Base-by-base conservation (phyloP, 2,888 invertebrate species). In the Temnothorax ravouxi region DNA sequence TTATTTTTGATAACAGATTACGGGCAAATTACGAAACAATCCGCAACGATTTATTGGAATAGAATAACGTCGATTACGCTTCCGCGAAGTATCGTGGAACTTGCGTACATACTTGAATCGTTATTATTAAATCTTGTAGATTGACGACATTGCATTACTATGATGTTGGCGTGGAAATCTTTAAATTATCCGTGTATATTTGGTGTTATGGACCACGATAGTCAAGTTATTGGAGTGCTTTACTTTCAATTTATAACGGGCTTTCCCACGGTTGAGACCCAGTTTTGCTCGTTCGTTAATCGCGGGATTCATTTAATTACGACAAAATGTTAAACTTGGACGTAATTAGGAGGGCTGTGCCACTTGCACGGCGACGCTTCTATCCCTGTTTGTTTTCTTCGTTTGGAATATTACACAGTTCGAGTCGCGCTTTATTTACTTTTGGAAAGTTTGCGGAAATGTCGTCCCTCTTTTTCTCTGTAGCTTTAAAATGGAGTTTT, bases 291-390 rank as follows among this genome's bases (percentile, higher is more conserved):
- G 86, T 86, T 84, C 87, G 86, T 88, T 88, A 88, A 88, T 88
- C 88, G 83, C 75, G 44, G 59, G 59, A 77, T 84, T 89, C 86
- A 83, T 88, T 88, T 86, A 89, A 89, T 89, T 87, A 87, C 87
- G 66, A 54, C 76, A 84, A 88, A 89, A 88, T 84, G 87, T 86
- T 89, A 87, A 88, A 89, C 88, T 88, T 85, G 83, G 82, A 79
- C 82, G 87, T 88, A 89, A 89, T 88, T 88, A 82, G 84, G 86
- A 84, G 80, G 59, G 82, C 87, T 85, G 75, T 64, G 83, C 64
- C 41, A 69, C 72, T 64, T 62, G 44, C 64, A 59, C 52, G 54
- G 8, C 82, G 64, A 56, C 64, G 56, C 47, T 47, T 38, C 52
- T 52, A 29, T 67, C 56, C 52, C 61, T 77, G 66, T 77, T 77